Conservation (phyloP, 2,888 invertebrate genomes). For the Ashinkailepas kermadecensis region DNA sequence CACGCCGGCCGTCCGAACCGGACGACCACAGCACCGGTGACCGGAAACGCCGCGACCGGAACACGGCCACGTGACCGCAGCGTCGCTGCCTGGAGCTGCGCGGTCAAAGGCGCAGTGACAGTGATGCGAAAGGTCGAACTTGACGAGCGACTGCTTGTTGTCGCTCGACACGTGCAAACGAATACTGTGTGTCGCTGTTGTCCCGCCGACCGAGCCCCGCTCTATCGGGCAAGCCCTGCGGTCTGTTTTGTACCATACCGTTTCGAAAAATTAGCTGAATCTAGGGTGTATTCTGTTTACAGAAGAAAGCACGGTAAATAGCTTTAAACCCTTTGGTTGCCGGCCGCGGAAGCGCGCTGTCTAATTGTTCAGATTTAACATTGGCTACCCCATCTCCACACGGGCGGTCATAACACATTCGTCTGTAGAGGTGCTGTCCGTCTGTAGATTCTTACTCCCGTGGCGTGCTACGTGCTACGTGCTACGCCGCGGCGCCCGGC, state of each 20-base stretch:
- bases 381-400: not conserved
- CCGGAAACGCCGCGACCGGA: too few relatives aligned
- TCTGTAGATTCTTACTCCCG: not conserved
- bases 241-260: slow-evolving; percentile 9
- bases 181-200: not conserved
- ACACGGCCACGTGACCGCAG: too few relatives aligned
- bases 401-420: not conserved
- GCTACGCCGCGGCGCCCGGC: not conserved
- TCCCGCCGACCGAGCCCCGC: not conserved
- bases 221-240: not conserved
- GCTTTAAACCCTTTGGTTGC: slow-evolving; percentile 17
- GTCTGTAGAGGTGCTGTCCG: not conserved
- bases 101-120: too few relatives aligned
- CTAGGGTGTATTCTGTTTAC: slow-evolving; percentile 22
- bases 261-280: slow-evolving; percentile 14
- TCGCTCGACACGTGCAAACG: too few relatives aligned
- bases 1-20: too few relatives aligned
- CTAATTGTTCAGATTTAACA: slow-evolving; percentile 7
- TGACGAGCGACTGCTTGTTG: too few relatives aligned
- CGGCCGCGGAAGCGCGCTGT: not conserved
- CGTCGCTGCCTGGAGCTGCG: too few relatives aligned
- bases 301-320: slow-evolving; percentile 21
- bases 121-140: too few relatives aligned
- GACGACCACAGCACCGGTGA: too few relatives aligned
- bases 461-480: not conserved